A percentile compares a stretch with the other conserved stretches of the same genome.
These are phyloP conservation scores for Erythrolamprus reginae DNA, from an alignment of 2,113 vertebrate genomes.

Conservation along the genomic window DNA sequence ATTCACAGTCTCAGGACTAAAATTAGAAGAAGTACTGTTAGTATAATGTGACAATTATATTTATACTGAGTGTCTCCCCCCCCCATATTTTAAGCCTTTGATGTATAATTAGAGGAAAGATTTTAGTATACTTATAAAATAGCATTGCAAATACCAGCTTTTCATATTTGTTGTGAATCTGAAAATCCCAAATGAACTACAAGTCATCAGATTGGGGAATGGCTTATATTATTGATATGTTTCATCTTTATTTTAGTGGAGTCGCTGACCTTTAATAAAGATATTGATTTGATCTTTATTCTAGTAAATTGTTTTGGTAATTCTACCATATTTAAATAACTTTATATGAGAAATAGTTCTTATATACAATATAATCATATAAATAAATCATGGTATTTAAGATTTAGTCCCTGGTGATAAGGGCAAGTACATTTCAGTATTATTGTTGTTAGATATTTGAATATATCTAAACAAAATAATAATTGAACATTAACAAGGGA, in stretches of 20 bases:
- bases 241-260: background rate
- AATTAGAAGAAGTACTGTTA: background rate
- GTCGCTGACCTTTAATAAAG: background rate
- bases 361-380: background rate
- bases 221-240: background rate
- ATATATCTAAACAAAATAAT: background rate
- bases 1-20: background rate
- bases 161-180: background rate
- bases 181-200: background rate
- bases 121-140: background rate
- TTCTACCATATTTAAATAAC: background rate
- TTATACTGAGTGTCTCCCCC: background rate
- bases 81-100: background rate
- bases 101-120: background rate
- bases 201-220: background rate
- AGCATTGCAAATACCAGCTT: background rate
- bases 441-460: background rate
- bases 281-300: background rate
- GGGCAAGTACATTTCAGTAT: background rate
- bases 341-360: background rate
- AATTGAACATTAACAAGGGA: background rate
- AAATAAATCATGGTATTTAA: background rate
- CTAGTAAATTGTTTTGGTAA: background rate
- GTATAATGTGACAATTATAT: background rate
- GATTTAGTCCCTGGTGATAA: background rate